Conservation (phyloP, 2,797 vertebrate genomes). For the Uromys caudimaculatus region DNA sequence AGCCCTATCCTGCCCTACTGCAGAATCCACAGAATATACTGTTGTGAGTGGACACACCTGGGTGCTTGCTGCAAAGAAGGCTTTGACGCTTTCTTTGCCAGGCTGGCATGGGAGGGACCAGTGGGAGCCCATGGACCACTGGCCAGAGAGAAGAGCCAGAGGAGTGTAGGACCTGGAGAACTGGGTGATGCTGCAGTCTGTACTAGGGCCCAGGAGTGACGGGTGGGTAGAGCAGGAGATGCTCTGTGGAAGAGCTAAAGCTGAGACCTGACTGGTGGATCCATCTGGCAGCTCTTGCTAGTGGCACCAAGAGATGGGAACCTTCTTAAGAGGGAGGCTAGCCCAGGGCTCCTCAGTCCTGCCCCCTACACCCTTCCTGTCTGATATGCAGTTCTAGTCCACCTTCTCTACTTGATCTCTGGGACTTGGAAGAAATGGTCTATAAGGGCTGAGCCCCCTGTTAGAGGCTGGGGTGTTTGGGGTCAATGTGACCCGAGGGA, state of each 20-base stretch:
- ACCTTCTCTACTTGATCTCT: background rate
- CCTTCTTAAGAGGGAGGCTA: background rate
- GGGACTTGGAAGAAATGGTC: background rate
- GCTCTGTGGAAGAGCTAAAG: background rate
- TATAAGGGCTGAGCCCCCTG: background rate
- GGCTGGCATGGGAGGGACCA: background rate
- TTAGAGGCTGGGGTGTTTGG: too few species aligned
- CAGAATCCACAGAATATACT: rapidly evolving
- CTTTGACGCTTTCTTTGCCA: rapidly evolving
- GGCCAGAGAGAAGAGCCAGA: background rate
- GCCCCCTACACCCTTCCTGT: background rate
- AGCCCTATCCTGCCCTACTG: background rate
- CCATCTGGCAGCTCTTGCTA: background rate
- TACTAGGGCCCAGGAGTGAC: background rate
- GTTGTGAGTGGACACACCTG: background rate
- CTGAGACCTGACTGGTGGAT: background rate
- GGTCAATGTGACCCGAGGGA: background rate
- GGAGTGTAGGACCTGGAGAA: background rate
- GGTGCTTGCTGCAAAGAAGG: background rate
- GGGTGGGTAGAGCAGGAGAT: background rate
- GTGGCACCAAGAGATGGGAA: background rate
- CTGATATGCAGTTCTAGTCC: rapidly evolving
- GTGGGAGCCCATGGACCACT: background rate
- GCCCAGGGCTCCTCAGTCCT: background rate
- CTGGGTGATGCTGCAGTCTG: rapidly evolving